Evolutionary conservation across 30 jellyfish, hydroid and myxozoan genomes (phyloP), one percentile per base, ranked within the genome.

Genomic region (Cassiopea andromeda): DNA sequence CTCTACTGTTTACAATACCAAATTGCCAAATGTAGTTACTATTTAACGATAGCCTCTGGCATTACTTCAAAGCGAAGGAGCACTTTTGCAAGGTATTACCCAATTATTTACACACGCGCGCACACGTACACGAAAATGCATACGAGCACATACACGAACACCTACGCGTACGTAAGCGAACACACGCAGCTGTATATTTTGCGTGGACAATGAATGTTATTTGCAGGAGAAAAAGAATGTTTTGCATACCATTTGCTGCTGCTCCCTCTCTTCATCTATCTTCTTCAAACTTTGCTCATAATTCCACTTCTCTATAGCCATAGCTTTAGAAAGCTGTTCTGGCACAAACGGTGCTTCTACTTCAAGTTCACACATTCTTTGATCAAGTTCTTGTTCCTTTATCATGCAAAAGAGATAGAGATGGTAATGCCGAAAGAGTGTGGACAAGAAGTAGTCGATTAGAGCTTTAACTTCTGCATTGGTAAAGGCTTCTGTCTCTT

Each of bases 331-430:
- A n/a, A 87, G 78, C 18, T 87, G 50, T 5, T 75, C 89, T 45
- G 84, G 54, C 16, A 48, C 48, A 27, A 16, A 19, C 48, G 94
- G 94, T 48, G 47, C 84, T n/a, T 87, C 84, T 17, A 87, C 50
- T 27, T 54, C 83, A 2, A 48, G 50, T 0, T 77, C 44, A 2
- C 59, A n/a, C 19, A 38, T 71, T 46, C 84, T 61, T 43, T 75
- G 85, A 68, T 87, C 94, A n/a, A 87, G 17, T 18, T 87, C 77
- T 16, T 70, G 94, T 1, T 87, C 94, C 8, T 77, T 80, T 46
- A 89, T 87, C 94, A 87, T 87, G 75, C 94, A 87, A 67, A 47
- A 70, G 78, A 87, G 54, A 68, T 87, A 87, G 13, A 87, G 67
- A 44, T 69, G 50, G 67, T 87, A 87, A 67, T 87, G 94, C 49